Base-by-base conservation (phyloP, 2,113 vertebrate genomes). In the Paramormyrops kingsleyae region DNA sequence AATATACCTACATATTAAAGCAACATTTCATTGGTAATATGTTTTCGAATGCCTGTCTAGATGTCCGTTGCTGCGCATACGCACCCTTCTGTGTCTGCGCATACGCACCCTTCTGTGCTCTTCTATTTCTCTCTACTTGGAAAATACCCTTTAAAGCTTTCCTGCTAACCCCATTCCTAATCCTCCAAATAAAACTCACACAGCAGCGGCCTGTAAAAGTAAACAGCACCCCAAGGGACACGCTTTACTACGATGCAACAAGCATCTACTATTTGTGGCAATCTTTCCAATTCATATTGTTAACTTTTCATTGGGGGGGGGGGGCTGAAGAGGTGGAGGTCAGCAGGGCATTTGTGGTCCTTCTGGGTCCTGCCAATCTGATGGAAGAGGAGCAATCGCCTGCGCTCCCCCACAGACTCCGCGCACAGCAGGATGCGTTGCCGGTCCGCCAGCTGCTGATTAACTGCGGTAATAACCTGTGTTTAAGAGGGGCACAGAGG, bases 351-450 rank as follows among this genome's bases (percentile, higher is more conserved):
- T 91, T 90, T 88, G 90, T 47, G 90, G 89, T 91, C 91, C 91
- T 90, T 92, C 74, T 83, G 88, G 87, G 90, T 62, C 80, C 91
- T 93, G 92, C 93, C 92, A 94, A 90, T 74, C 92, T 94, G 89
- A 93, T 93, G 91, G 91, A 93, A 93, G 91, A 93, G 90, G 74
- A 89, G 91, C 91, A 92, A 93, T 93, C 92, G 92, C 62, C 77
- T 62, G 52, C 2, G 44, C 59, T 88, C 91, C 90, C 90, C 87
- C 39, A 35, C 52, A 53, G 89, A 42, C 24, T 89, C 42, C 49
- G 39, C 91, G 83, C 88, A 84, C 92, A 93, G 91, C 91, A 88
- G 90, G 91, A 83, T 8, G 24, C 2, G 47, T 42, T 83, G 88
- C 91, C 88, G 90, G 87, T 90, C 88, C 52, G 15, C 87, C 89